A percentile compares a stretch with the other conserved stretches of the same genome.
Conservation (phyloP, 2,113 vertebrate genomes). For the Psilopogon haemacephalus region DNA sequence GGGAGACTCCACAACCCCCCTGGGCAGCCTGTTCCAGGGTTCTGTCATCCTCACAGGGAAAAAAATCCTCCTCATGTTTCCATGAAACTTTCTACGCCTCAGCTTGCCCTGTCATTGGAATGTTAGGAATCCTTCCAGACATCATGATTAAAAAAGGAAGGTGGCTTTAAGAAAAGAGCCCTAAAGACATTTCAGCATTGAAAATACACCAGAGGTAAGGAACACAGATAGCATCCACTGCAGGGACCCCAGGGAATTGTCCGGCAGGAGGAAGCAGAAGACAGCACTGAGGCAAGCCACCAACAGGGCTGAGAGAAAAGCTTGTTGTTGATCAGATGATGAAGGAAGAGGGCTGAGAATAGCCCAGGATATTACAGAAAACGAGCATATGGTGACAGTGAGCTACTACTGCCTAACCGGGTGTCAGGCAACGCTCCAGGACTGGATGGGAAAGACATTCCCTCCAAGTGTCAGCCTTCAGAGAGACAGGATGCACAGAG, state of each 20-base stretch:
- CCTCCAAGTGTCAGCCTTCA: background rate
- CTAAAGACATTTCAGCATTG: background rate
- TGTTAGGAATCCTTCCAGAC: background rate
- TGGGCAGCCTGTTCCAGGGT: no score
- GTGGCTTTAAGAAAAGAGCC: conserved; percentile 3
- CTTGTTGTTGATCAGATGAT: background rate
- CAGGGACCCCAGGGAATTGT: background rate
- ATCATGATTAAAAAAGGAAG: background rate
- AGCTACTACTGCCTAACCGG: background rate
- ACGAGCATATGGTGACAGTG: conserved; percentile 18
- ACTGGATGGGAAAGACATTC: background rate
- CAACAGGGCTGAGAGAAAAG: background rate
- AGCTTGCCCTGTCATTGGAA: no score
- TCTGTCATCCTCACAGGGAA: no score
- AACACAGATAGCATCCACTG: background rate
- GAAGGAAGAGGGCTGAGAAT: background rate
- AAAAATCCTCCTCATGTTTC: no score
- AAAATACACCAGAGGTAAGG: background rate
- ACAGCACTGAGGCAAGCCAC: background rate
- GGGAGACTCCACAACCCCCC: no score
- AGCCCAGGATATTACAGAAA: background rate
- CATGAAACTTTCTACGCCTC: no score
- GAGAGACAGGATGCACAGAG: background rate
- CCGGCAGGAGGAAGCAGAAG: background rate
- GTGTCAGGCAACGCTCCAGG: background rate